phyloP scores from a whole-genome alignment of 2,888 invertebrate genomes.

The Phanerotoma sp. region DNA sequence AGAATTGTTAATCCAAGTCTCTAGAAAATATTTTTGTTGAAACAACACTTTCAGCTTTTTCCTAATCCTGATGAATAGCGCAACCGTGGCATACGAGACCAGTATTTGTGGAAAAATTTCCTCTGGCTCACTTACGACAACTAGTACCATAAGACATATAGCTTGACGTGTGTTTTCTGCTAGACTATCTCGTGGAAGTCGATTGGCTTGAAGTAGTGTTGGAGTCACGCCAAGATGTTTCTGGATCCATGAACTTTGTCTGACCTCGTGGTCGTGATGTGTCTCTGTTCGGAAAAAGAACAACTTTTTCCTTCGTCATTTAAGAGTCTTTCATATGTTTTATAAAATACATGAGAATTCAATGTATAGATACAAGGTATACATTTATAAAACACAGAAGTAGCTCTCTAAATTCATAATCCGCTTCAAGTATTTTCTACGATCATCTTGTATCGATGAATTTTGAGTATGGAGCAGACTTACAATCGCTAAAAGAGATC shows the following conservation, averaged over 20 bases:
- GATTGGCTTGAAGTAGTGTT: slow-evolving; percentile 35
- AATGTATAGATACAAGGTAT: too few species aligned
- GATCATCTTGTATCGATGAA: too few species aligned
- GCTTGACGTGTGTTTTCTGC: slow-evolving; percentile 11
- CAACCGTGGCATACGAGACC: not conserved
- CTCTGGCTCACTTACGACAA: slow-evolving; percentile 1
- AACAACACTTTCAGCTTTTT: not conserved
- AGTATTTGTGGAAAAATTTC: slow-evolving; percentile 4
- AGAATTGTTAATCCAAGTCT: not conserved
- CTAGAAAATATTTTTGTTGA: not conserved
- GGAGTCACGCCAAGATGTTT: slow-evolving; percentile 30
- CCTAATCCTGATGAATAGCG: slow-evolving; percentile 3
- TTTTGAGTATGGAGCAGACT: too few species aligned
- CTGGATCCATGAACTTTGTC: slow-evolving; percentile 6
- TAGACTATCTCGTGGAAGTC: slow-evolving; percentile 26
- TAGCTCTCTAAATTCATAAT: too few species aligned
- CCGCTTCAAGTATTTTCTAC: too few species aligned
- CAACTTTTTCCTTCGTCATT: not conserved
- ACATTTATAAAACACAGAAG: too few species aligned
- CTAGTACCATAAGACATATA: slow-evolving; percentile 13
- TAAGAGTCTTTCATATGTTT: not conserved
- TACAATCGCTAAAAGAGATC: too few species aligned
- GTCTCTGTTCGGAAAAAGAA: slow-evolving; percentile 2
- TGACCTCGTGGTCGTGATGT: slow-evolving; percentile 6
- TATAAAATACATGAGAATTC: too few species aligned